Evolutionary conservation across 2,797 vertebrate genomes (phyloP).

Genomic region (Clarias fuscus): DNA sequence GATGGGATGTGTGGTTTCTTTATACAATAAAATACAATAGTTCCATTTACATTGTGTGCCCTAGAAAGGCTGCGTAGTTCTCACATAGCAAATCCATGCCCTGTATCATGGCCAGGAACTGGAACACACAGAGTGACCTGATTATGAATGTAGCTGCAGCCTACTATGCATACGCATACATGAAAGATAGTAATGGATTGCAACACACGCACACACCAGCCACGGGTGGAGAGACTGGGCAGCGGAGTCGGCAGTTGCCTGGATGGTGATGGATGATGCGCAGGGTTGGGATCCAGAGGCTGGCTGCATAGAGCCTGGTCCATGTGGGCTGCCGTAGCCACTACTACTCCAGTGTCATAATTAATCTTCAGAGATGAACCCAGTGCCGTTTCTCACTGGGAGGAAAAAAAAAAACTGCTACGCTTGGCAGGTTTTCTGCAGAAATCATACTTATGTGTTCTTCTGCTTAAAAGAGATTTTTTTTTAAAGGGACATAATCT

Average conservation of each 20-base stretch:
- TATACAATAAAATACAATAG: background rate
- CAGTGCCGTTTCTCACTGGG: background rate
- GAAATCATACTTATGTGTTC: conserved; percentile 35
- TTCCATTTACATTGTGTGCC: background rate
- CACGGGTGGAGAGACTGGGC: conserved; percentile 24
- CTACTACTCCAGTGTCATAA: conserved; percentile 50
- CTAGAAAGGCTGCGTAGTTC: background rate
- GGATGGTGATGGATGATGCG: conserved; percentile 53
- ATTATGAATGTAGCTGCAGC: conserved; percentile 45
- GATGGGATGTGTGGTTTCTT: background rate
- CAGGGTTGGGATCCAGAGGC: conserved; percentile 39
- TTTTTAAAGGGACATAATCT: conserved; percentile 45
- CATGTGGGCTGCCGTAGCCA: conserved; percentile 35
- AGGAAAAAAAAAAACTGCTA: conserved; percentile 39
- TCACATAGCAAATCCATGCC: background rate
- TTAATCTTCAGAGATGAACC: conserved; percentile 55
- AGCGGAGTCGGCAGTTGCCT: conserved; percentile 44
- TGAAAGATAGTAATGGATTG: conserved; percentile 43
- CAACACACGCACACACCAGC: conserved; percentile 29
- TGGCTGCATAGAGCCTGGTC: conserved; percentile 29
- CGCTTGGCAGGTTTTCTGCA: conserved; percentile 44
- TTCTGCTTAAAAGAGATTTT: conserved; percentile 37
- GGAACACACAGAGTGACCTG: conserved; percentile 39
- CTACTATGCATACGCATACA: conserved; percentile 32
- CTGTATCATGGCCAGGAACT: conserved; percentile 21